These are phyloP conservation scores for Campylorhamphus procurvoides DNA, from an alignment of 2,113 vertebrate genomes.

Conservation along the genomic window DNA sequence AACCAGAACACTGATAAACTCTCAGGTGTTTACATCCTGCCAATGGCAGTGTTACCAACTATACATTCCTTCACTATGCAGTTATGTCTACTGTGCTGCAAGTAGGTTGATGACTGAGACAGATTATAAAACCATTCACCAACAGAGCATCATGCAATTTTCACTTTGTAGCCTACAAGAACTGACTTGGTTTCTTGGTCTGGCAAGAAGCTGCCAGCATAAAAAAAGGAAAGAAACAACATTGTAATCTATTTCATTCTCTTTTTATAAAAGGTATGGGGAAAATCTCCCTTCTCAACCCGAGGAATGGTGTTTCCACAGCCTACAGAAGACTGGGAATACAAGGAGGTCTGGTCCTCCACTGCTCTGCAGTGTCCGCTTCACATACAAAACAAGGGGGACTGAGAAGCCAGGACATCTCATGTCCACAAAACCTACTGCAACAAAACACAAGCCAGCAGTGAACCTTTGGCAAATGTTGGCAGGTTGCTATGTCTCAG, in stretches of 20 bases:
- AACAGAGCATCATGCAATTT: not conserved
- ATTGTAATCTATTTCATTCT: not conserved
- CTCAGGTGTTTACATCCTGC: conserved; percentile 8
- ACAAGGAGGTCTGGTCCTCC: not conserved
- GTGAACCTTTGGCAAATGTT: not conserved
- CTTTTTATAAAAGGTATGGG: not conserved
- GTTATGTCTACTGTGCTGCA: conserved; percentile 34
- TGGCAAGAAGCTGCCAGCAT: not conserved
- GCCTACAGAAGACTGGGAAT: not conserved
- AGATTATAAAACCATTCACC: not conserved
- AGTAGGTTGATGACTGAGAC: conserved; percentile 1
- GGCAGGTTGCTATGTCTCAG: not conserved
- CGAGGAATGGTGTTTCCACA: not conserved
- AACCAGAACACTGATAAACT: conserved; percentile 21
- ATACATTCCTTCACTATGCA: conserved; percentile 60
- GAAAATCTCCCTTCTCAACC: not conserved
- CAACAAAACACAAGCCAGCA: not conserved
- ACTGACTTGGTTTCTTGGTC: not conserved
- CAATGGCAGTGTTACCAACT: not conserved
- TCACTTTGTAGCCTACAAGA: not conserved
- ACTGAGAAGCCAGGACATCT: not conserved
- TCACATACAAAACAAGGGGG: not conserved
- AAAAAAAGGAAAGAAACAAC: not conserved
- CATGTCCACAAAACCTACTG: not conserved
- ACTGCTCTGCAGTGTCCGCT: not conserved